A percentile compares a stretch with the other conserved stretches of the same genome.
Conservation (phyloP, 2,888 invertebrate species). For the Drosophila paramelanica region DNA sequence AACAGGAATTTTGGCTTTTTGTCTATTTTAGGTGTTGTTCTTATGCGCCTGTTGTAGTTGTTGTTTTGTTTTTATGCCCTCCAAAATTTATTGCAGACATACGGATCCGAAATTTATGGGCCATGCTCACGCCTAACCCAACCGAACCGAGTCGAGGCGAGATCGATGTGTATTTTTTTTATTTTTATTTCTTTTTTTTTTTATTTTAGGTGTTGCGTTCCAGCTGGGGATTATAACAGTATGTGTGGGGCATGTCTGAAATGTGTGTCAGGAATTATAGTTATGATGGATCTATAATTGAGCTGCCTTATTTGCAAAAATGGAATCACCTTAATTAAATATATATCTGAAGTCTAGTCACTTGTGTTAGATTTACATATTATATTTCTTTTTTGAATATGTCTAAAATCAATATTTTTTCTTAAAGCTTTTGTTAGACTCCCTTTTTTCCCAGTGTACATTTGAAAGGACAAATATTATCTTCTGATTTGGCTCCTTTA, state of each 20-base stretch:
- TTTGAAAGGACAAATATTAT: too few species aligned
- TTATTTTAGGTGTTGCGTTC: slow-evolving; percentile 13
- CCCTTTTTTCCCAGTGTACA: too few species aligned
- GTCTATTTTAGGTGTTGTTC: slow-evolving; percentile 72
- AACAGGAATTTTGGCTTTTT: slow-evolving; percentile 61
- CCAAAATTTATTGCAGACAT: slow-evolving; percentile 76
- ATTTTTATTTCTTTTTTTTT: background rate
- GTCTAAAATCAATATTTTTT: too few species aligned
- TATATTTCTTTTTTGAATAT: too few species aligned
- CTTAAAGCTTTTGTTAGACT: too few species aligned
- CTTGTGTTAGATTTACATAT: too few species aligned
- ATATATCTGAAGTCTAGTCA: too few species aligned
- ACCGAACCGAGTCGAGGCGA: background rate
- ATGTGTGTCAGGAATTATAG: slow-evolving; percentile 16
- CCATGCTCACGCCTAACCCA: slow-evolving; percentile 16
- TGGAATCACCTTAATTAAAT: too few species aligned
- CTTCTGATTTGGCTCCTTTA: background rate
- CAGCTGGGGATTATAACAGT: background rate
- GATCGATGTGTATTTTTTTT: slow-evolving; percentile 2
- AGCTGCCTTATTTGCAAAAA: background rate
- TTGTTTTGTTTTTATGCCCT: slow-evolving; percentile 56
- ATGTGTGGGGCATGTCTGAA: slow-evolving; percentile 1
- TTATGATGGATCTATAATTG: slow-evolving; percentile 1
- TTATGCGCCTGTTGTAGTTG: slow-evolving; percentile 38
- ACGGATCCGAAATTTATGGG: slow-evolving; percentile 68